phyloP scores from a whole-genome alignment of 2,797 vertebrate species.

The Anguilla anguilla region DNA sequence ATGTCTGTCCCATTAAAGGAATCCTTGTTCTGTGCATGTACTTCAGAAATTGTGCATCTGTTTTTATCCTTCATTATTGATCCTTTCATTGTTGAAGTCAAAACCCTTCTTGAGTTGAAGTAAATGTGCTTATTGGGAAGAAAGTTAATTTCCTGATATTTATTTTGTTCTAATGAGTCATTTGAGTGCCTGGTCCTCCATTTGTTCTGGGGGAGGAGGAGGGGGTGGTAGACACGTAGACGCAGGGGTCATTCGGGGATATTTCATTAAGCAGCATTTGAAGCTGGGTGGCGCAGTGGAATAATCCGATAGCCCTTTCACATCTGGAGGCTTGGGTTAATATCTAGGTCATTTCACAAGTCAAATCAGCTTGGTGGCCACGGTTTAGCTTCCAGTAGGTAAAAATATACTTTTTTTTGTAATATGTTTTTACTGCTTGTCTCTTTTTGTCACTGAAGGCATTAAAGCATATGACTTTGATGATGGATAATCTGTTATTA shows the following conservation, averaged over 20 bases:
- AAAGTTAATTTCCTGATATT: constrained; percentile 23
- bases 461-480: neutral
- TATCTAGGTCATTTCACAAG: constrained; percentile 77
- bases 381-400: neutral
- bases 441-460: constrained; percentile 7
- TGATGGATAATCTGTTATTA: constrained; percentile 6
- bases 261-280: constrained; percentile 72
- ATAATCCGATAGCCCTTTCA: constrained; percentile 71
- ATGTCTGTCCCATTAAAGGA: constrained; percentile 29
- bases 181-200: constrained; percentile 5
- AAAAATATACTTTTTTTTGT: neutral
- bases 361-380: constrained; percentile 43
- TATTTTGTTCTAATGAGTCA: constrained; percentile 10
- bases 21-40: constrained; percentile 7
- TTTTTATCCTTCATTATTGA: constrained; percentile 29
- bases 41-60: constrained; percentile 15
- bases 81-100: constrained; percentile 17
- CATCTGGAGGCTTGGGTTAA: constrained; percentile 79
- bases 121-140: constrained; percentile 23
- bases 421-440: neutral
- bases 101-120: constrained; percentile 11
- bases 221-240: neutral
- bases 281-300: constrained; percentile 66
- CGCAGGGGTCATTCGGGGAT: constrained; percentile 67
- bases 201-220: neutral